Evolutionary conservation across 2,797 vertebrate species (phyloP), one percentile per base, ranked within the genome.

Genomic region (Spheniscus humboldti): DNA sequence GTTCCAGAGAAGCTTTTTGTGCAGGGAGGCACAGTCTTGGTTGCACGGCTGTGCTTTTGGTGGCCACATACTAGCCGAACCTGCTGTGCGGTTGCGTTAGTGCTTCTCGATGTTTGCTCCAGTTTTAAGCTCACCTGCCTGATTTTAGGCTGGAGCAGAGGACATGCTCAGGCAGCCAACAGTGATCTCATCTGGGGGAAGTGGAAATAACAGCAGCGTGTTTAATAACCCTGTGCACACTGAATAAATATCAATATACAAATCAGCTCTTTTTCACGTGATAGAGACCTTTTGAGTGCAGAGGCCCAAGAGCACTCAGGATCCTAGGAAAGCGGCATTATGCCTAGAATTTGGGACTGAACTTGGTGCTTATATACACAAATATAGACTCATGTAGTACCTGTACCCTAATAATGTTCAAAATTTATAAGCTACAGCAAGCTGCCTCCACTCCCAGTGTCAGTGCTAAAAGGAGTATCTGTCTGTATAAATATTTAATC

Each of bases 181-280:
- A 48, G n/a, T 91, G 89, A 93, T 91, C 78, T 96, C 91, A 97
- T 68, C 57, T 63, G 20, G 45, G 57, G n/a, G 24, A 93, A 86
- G 9, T 37, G 37, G 45, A 95, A 94, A 84, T 72, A 93, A 53
- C 18, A 90, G 57, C 24, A 68, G 11, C 17, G 10, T 55, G 23
- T 55, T 64, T 86, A 86, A 50, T 33, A 68, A 69, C 13, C 23
- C 18, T 66, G 5, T 75, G 75, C 66, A 72, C 10, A 17, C 7
- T 37, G 39, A 89, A 82, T 37, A 92, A 82, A 56, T 75, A 67
- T 22, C 31, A 67, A 60, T 48, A 76, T 7, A 59, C 7, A 73
- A 22, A 66, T 92, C 37, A 43, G 17, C 23, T 72, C 9, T 43
- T 69, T 92, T 79, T 87, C 33, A 43, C 10, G 8, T 13, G 23